Conservation (phyloP, 2,797 vertebrate species). For the Acanthopagrus latus region DNA sequence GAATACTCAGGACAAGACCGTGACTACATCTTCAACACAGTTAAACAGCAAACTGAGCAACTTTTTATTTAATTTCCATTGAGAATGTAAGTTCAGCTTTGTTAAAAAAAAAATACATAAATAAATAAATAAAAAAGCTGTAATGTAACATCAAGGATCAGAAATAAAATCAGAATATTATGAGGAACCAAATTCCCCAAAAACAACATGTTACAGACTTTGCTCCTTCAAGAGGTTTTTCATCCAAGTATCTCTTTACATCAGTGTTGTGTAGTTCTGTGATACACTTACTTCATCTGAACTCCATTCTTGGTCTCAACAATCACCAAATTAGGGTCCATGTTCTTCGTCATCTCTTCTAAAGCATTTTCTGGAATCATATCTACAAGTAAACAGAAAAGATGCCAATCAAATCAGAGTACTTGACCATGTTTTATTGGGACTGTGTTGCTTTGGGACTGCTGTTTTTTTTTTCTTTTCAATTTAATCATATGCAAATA, state of each 20-base stretch:
- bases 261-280: neutral
- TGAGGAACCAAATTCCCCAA: neutral
- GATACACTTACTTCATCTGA: slow-evolving; percentile 92
- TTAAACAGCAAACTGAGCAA: slow-evolving; percentile 1
- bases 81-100: neutral
- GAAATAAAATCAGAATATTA: neutral
- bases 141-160: neutral
- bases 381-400: slow-evolving; percentile 80
- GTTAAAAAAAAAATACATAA: too few species aligned
- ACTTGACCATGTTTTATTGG: neutral
- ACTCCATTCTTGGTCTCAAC: slow-evolving; percentile 92
- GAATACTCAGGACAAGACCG: neutral
- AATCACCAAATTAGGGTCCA: slow-evolving; percentile 94
- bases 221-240: too few species aligned
- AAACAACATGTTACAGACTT: neutral
- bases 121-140: too few species aligned
- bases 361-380: slow-evolving; percentile 99
- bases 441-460: neutral
- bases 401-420: neutral
- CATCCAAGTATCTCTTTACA: neutral
- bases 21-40: neutral
- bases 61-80: neutral
- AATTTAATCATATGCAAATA: too few species aligned
- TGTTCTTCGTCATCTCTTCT: slow-evolving; percentile 99
- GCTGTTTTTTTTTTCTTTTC: too few species aligned